phyloP scores from a whole-genome alignment of 1,140 invertebrate species.

The Olivierus martensii region DNA sequence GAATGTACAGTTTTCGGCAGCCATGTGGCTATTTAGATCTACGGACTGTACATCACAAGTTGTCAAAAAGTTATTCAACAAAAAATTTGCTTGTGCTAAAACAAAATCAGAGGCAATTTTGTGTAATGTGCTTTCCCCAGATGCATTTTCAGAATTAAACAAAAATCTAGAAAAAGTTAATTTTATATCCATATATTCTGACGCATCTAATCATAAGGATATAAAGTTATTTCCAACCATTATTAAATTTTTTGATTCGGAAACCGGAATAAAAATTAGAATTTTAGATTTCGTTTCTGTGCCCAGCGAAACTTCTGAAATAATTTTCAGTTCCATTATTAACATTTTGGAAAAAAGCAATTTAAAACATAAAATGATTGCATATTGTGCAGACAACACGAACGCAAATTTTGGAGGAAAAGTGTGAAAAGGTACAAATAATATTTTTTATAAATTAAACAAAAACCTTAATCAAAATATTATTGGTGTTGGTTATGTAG shows the following conservation, averaged over 20 bases:
- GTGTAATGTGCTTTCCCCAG: neutral
- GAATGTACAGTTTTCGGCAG: no score
- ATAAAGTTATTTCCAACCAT: neutral
- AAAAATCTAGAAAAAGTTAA: conserved; percentile 1
- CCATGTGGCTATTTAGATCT: no score
- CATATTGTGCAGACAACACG: neutral
- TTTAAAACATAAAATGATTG: conserved; percentile 3
- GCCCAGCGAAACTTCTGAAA: conserved; percentile 1
- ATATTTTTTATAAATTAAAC: neutral
- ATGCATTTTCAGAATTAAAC: neutral
- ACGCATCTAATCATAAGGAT: conserved; percentile 2
- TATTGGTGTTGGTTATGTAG: conserved; percentile 3
- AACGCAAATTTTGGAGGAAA: conserved; percentile 4
- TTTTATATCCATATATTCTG: conserved; percentile 2
- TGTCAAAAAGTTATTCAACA: conserved; percentile 1
- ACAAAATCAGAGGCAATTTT: conserved; percentile 4
- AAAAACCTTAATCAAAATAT: no score
- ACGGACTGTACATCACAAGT: conserved; percentile 1
- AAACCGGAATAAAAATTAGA: conserved; percentile 1
- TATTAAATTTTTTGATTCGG: conserved; percentile 2
- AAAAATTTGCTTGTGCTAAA: conserved; percentile 1
- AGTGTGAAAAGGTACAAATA: neutral
- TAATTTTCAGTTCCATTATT: neutral
- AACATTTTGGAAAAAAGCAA: neutral
- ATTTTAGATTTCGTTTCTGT: conserved; percentile 1